phyloP scores from a whole-genome alignment of 2,797 vertebrate species.

The Columba guinea region DNA sequence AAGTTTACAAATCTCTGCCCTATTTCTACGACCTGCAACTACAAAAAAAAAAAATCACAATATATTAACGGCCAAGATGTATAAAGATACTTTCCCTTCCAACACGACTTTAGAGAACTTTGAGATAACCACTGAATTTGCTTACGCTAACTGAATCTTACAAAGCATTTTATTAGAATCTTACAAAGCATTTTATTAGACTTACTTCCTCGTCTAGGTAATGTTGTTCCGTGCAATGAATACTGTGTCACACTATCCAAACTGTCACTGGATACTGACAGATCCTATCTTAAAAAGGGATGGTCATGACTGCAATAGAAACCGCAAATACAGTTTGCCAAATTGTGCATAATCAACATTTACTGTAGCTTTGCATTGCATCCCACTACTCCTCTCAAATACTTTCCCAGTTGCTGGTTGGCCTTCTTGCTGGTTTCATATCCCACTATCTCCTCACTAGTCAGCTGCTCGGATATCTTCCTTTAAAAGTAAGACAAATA shows the following conservation, averaged over 20 bases:
- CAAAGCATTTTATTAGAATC: background rate
- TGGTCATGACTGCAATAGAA: background rate
- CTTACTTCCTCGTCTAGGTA: background rate
- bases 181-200: background rate
- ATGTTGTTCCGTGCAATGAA: background rate
- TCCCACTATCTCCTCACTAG: background rate
- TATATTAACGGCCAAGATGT: background rate
- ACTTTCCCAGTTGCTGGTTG: background rate
- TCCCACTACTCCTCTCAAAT: background rate
- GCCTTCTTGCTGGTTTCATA: background rate
- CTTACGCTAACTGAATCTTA: background rate
- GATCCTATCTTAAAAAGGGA: background rate
- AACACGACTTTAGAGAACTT: background rate
- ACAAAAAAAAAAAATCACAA: background rate
- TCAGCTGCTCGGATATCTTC: background rate
- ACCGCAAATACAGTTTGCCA: background rate
- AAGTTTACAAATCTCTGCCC: background rate
- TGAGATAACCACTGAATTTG: background rate
- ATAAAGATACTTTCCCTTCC: background rate
- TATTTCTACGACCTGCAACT: background rate
- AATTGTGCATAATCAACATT: background rate
- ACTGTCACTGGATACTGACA: background rate
- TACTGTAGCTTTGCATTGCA: background rate
- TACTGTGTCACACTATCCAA: background rate
- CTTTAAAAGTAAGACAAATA: background rate